Evolutionary conservation across 2,888 invertebrate genomes (phyloP).

Genomic region (Slavum lentiscoides): DNA sequence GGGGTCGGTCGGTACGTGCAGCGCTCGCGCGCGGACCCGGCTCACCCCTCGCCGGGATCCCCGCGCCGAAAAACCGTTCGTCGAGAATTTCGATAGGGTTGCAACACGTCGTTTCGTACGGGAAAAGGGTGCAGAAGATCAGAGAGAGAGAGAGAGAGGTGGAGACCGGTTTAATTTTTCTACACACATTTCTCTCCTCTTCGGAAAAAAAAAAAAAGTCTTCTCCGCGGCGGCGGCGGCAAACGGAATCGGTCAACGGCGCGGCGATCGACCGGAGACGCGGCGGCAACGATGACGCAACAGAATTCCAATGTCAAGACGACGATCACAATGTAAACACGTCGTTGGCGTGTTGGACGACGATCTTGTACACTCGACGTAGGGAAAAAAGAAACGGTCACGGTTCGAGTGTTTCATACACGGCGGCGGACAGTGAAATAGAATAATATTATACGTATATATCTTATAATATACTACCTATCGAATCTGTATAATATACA

Average conservation of each 20-base stretch:
- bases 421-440: conserved; percentile 44
- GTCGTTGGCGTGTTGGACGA: not conserved
- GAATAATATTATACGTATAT: conserved; percentile 34
- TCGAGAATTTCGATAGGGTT: conserved; percentile 5
- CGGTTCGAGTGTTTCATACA: conserved; percentile 52
- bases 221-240: no score
- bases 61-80: conserved; percentile 12
- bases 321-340: conserved; percentile 53
- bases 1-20: no score
- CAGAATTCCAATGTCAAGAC: conserved; percentile 52
- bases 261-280: conserved; percentile 42
- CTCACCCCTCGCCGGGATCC: conserved; percentile 14
- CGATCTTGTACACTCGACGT: conserved; percentile 20
- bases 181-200: not conserved
- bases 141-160: no score
- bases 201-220: no score
- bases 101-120: not conserved
- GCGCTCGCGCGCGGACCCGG: not conserved
- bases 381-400: conserved; percentile 43
- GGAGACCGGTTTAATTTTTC: conserved; percentile 30
- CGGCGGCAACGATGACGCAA: conserved; percentile 40
- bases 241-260: not conserved
- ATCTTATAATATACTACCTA: conserved; percentile 37
- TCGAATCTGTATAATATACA: conserved; percentile 49
- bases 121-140: conserved; percentile 36